Conservation (phyloP, 1,140 invertebrate genomes). For the Drosophila suzukii region DNA sequence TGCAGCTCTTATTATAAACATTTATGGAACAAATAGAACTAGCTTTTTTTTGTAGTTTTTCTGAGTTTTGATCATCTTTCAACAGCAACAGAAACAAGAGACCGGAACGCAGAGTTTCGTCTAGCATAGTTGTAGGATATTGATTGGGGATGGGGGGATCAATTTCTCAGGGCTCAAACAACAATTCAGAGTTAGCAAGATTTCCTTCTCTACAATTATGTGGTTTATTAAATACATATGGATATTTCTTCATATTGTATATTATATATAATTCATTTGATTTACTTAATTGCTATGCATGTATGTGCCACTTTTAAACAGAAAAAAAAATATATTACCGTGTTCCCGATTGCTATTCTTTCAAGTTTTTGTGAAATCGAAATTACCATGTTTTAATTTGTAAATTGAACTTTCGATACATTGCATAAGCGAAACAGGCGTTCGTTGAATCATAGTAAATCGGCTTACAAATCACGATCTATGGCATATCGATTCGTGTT, state of each 20-base stretch:
- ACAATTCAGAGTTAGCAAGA: constrained; percentile 25
- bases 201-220: constrained; percentile 20
- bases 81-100: constrained; percentile 33
- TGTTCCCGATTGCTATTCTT: background rate
- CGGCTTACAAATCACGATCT: background rate
- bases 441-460: too few species aligned
- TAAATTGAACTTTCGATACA: background rate
- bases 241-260: constrained; percentile 50
- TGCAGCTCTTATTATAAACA: constrained; percentile 40
- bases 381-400: background rate
- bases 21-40: constrained; percentile 42
- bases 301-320: constrained; percentile 42
- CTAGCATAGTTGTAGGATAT: constrained; percentile 5
- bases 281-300: constrained; percentile 68
- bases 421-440: too few species aligned
- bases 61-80: background rate
- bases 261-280: constrained; percentile 67
- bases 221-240: constrained; percentile 63
- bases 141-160: background rate
- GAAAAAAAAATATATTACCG: constrained; percentile 25
- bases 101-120: constrained; percentile 3
- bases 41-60: constrained; percentile 4
- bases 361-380: background rate
- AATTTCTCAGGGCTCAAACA: constrained; percentile 13
- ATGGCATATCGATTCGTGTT: background rate